Conservation (phyloP, 2,113 vertebrate species). For the cattle (Bos taurus) region DNA sequence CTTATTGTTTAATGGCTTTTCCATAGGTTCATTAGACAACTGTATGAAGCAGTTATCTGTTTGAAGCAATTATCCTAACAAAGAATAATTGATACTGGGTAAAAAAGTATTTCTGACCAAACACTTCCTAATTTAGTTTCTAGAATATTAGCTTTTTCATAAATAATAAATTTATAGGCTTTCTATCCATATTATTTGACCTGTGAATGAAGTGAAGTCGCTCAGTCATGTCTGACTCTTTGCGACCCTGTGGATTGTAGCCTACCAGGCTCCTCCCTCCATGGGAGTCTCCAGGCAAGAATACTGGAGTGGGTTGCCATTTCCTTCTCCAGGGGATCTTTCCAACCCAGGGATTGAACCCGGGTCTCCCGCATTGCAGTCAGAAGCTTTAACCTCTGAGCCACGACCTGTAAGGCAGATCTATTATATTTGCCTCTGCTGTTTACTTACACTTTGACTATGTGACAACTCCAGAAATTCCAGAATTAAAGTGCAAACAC, state of each 20-base stretch:
- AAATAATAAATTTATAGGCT: background rate
- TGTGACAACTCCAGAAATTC: background rate
- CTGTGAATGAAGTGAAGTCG: too few species aligned
- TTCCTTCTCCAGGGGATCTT: too few species aligned
- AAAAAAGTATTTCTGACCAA: background rate
- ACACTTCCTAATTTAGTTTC: background rate
- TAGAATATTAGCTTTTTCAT: background rate
- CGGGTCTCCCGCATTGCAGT: rapidly evolving
- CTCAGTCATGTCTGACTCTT: too few species aligned
- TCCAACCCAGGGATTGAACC: too few species aligned
- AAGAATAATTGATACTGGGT: background rate
- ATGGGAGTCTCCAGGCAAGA: too few species aligned
- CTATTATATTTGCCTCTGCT: background rate
- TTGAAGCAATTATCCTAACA: background rate
- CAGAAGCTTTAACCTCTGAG: too few species aligned
- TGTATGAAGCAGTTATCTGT: background rate
- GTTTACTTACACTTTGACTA: background rate
- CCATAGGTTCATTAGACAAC: background rate
- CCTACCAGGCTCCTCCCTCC: too few species aligned
- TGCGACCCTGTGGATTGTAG: too few species aligned
- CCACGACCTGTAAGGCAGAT: background rate
- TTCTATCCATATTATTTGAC: background rate
- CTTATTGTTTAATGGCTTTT: background rate
- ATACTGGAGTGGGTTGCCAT: too few species aligned
- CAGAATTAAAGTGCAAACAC: background rate